Conservation (phyloP, 2,888 invertebrate species). For the Hirtodrosophila histrioides region DNA sequence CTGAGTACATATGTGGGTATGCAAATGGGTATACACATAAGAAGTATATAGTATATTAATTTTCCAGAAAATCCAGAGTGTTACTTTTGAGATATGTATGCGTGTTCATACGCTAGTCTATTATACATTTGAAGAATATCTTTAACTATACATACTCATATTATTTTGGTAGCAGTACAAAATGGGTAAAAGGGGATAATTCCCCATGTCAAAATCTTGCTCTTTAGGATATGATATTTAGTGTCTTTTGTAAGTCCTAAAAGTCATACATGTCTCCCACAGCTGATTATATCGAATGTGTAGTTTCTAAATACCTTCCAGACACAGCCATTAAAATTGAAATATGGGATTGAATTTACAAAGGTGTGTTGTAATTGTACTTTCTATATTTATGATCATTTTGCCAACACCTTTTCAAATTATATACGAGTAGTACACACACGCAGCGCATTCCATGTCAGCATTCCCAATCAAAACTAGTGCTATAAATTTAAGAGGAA, state of each 20-base stretch:
- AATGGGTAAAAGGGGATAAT: too few species aligned
- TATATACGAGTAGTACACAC: neutral
- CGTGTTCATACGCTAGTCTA: neutral
- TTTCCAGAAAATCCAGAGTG: too few species aligned
- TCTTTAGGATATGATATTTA: too few species aligned
- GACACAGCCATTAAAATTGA: conserved; percentile 29
- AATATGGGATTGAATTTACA: conserved; percentile 24
- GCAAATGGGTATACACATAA: conserved; percentile 3
- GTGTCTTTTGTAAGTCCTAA: neutral
- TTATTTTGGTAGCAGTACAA: too few species aligned
- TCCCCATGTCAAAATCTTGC: too few species aligned
- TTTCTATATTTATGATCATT: conserved; percentile 34
- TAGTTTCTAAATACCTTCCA: conserved; percentile 7
- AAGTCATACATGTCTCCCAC: conserved; percentile 7
- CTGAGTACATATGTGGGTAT: conserved; percentile 6
- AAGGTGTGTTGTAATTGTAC: conserved; percentile 27
- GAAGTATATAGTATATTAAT: neutral
- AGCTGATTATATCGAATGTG: neutral
- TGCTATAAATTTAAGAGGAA: conserved; percentile 6
- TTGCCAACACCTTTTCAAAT: conserved; percentile 43
- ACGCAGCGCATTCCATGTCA: conserved; percentile 1
- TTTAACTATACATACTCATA: too few species aligned
- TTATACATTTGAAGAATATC: neutral
- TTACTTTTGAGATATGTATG: too few species aligned
- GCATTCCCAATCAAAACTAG: conserved; percentile 12